These are phyloP conservation scores for Catharus minimus DNA, from an alignment of 2,113 vertebrate species.

Conservation along the genomic window DNA sequence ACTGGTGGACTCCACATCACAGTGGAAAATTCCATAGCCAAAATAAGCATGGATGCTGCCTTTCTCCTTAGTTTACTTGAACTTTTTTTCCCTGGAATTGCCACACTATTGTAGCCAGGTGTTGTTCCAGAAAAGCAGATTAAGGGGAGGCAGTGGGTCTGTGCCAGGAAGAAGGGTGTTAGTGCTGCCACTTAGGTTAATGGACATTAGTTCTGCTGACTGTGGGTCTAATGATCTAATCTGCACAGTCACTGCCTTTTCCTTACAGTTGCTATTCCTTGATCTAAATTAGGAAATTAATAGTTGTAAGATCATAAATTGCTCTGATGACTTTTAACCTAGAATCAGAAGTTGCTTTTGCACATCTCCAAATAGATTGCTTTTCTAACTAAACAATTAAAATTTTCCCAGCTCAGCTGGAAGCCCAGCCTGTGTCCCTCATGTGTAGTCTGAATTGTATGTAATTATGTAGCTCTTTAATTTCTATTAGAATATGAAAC, in stretches of 20 bases:
- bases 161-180: not conserved
- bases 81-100: not conserved
- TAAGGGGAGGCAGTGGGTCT: accelerated
- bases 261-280: constrained; percentile 37
- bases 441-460: not conserved
- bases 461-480: constrained; percentile 34
- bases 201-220: constrained; percentile 40
- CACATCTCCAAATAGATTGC: constrained; percentile 7
- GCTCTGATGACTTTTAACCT: constrained; percentile 47
- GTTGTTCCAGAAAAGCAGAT: not conserved
- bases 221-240: constrained; percentile 39
- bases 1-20: not conserved
- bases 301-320: constrained; percentile 41
- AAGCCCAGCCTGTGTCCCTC: not conserved
- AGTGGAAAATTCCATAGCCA: not conserved
- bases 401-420: constrained; percentile 32
- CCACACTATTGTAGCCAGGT: not conserved
- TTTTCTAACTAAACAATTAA: constrained; percentile 51
- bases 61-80: not conserved
- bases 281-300: constrained; percentile 40
- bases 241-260: constrained; percentile 17
- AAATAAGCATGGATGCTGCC: not conserved
- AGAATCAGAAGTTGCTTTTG: constrained; percentile 31
- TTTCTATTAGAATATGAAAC: constrained; percentile 16
- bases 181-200: constrained; percentile 22